Conservation (phyloP, 2,888 invertebrate genomes). For the Brachynemurus nebulosus region DNA sequence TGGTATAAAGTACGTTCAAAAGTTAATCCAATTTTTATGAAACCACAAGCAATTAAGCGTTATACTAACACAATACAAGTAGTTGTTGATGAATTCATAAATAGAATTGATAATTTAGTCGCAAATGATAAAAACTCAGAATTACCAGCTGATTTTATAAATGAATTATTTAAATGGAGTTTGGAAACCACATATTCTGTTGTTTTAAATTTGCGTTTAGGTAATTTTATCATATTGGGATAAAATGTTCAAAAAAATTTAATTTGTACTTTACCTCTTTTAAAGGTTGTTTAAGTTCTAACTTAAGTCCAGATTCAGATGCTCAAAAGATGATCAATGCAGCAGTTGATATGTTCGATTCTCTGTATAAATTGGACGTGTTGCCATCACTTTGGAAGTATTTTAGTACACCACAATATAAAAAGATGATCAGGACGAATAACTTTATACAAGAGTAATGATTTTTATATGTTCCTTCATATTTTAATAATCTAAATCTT, state of each 20-base stretch:
- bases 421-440: conserved; percentile 26
- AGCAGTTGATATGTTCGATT: conserved; percentile 22
- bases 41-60: conserved; percentile 28
- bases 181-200: conserved; percentile 39
- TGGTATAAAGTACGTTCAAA: conserved; percentile 38
- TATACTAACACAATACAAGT: conserved; percentile 24
- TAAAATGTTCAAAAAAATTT: too few species aligned
- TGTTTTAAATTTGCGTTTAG: conserved; percentile 28
- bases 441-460: conserved; percentile 30
- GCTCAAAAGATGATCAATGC: conserved; percentile 31
- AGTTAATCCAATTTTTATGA: conserved; percentile 40
- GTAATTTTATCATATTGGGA: too few species aligned
- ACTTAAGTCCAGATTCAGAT: conserved; percentile 25
- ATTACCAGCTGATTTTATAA: conserved; percentile 31
- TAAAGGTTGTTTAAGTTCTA: conserved; percentile 28
- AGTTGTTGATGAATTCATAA: conserved; percentile 23
- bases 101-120: conserved; percentile 18
- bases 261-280: too few species aligned
- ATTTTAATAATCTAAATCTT: neutral
- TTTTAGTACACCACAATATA: conserved; percentile 25
- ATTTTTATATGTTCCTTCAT: neutral
- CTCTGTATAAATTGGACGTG: conserved; percentile 26
- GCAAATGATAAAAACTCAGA: conserved; percentile 17
- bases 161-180: conserved; percentile 46
- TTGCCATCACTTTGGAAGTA: conserved; percentile 26